Base-by-base conservation (phyloP, 1,140 invertebrate species). In the Panonychus citri region DNA sequence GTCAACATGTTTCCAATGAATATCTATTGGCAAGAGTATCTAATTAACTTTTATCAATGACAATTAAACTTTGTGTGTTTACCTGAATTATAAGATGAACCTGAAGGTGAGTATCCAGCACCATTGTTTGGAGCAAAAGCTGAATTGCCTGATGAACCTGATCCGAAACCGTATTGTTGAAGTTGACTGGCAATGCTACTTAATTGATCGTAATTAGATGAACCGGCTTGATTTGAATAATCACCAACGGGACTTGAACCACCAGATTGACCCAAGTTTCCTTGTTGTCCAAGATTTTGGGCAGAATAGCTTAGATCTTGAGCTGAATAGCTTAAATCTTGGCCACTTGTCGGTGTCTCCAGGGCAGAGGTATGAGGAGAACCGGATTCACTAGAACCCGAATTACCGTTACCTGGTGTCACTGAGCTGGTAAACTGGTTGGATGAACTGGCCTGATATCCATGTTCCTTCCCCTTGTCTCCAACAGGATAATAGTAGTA, bases 401-500 rank as follows among this genome's bases (percentile, higher is more conserved):
- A 53, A 12, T 53, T 13, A 34, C 19, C 52, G 25, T 39, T 39
- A 26, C 34, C 25, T 37, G 50, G 49, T 17, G 53, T 60, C 25
- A 53, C 60, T 3, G 59, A 50, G 3, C 57, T 56, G 15, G 56
- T 59, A 28, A 58, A 55, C 26, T 61, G 58, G 12, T 55, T 63
- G 3, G 60, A 63, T 39, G 62, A 58, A 42, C 57, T 60, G 28
- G 57, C 57, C 12, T 57, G 56, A 43, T 54, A 58, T 19, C 55
- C 51, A 27, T 57, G 55, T 39, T 59, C 51, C 19, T 57, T 55
- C 19, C 10, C 21, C 48, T 63, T 64, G 15, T 64, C 62, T 53
- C 61, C 60, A 8, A 62, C 60, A 17, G 63, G 63, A 40, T 64
- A 64, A 39, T 63, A 63, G 37, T 64, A 64, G 43, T 64, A 64